Conservation (phyloP, 2,113 vertebrate genomes). For the Anarhynchus alexandrinus region DNA sequence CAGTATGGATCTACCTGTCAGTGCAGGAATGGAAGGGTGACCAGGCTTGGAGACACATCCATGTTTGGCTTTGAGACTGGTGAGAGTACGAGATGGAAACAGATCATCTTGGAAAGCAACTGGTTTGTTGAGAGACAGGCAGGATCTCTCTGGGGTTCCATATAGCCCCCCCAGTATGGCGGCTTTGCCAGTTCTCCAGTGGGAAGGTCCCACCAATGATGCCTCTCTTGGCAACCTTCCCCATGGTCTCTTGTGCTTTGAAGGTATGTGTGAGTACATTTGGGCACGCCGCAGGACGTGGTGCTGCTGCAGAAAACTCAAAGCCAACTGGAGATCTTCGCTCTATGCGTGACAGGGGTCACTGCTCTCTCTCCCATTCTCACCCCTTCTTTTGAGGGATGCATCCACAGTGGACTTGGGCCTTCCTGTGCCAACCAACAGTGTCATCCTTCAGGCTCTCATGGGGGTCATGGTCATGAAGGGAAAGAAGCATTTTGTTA, state of each 20-base stretch:
- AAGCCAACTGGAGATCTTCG: neutral
- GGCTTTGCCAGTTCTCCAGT: neutral
- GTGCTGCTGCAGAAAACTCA: neutral
- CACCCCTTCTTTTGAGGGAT: neutral
- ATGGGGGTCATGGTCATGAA: neutral
- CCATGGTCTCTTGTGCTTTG: neutral
- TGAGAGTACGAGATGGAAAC: neutral
- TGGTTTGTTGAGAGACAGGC: neutral
- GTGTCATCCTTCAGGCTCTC: neutral
- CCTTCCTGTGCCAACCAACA: neutral
- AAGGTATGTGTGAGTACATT: too few species aligned
- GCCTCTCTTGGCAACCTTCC: neutral
- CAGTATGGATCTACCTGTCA: neutral
- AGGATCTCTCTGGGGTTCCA: neutral
- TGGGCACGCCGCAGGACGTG: neutral
- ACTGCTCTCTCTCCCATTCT: neutral
- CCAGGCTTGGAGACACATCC: rapidly evolving
- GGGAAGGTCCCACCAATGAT: neutral
- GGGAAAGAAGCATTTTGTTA: neutral
- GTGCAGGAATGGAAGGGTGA: neutral
- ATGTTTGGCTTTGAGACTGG: neutral
- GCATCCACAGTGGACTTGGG: neutral
- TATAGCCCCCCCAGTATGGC: neutral
- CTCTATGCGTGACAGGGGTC: neutral
- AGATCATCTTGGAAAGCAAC: neutral